Evolutionary conservation across 2,888 invertebrate species (phyloP).

Genomic region (Buathra laborator): DNA sequence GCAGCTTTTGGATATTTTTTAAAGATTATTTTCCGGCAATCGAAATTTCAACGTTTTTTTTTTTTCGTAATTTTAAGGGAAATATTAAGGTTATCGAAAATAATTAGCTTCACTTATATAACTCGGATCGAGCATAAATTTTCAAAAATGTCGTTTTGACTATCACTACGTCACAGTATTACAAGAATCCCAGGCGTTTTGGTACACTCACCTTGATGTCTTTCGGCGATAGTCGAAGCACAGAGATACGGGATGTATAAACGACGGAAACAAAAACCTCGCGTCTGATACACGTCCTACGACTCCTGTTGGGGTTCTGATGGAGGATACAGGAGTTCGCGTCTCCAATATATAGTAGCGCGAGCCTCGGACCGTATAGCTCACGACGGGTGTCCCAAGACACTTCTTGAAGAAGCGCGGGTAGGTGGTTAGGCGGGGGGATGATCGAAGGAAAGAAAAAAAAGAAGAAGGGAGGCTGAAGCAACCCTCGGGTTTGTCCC

Average conservation of each 20-base stretch:
- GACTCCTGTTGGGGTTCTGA: slow-evolving; percentile 79
- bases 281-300: slow-evolving; percentile 66
- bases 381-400: slow-evolving; percentile 79
- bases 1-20: no score
- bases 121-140: no score
- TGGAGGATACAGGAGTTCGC: slow-evolving; percentile 77
- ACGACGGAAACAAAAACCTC: slow-evolving; percentile 19
- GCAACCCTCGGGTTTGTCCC: slow-evolving; percentile 16
- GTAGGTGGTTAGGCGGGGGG: slow-evolving; percentile 41
- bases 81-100: no score
- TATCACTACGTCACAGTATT: background rate
- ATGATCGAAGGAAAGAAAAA: slow-evolving; percentile 17
- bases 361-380: slow-evolving; percentile 47
- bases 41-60: background rate
- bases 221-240: slow-evolving; percentile 15
- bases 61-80: no score
- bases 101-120: no score
- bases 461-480: background rate
- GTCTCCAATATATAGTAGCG: slow-evolving; percentile 82
- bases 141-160: background rate
- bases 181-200: background rate
- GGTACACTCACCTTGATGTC: slow-evolving; percentile 52
- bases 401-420: slow-evolving; percentile 61
- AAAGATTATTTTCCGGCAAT: background rate
- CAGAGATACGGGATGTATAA: background rate